Percentiles rank a stretch among this genome's conserved stretches.
Evolutionary conservation across 2,797 vertebrate species (phyloP).

Genomic region (Lemur catta): DNA sequence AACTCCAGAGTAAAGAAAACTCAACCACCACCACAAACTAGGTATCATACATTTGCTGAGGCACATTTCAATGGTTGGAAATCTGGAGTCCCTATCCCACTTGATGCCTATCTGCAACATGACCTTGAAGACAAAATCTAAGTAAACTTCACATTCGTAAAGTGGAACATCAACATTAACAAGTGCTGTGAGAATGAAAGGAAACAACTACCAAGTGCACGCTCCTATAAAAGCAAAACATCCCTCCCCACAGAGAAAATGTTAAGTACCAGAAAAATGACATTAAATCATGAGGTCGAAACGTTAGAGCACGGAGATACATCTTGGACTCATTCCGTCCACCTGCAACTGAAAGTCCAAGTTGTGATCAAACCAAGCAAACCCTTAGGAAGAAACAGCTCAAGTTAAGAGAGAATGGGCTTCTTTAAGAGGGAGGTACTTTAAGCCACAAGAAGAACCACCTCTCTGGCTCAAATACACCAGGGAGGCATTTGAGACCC

Average conservation of each 20-base stretch:
- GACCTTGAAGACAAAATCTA: constrained; percentile 61
- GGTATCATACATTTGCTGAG: not conserved
- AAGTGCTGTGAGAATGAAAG: not conserved
- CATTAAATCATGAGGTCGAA: not conserved
- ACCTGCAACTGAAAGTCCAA: not conserved
- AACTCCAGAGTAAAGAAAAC: not conserved
- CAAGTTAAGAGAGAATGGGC: not conserved
- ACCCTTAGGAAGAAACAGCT: too few relatives aligned
- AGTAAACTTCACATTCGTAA: not conserved
- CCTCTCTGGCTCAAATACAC: not conserved
- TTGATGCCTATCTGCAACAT: not conserved
- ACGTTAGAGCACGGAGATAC: not conserved
- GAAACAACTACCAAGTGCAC: not conserved
- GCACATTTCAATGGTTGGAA: not conserved
- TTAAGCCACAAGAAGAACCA: not conserved
- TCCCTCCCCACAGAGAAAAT: not conserved
- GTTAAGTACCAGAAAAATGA: not conserved
- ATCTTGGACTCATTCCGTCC: not conserved
- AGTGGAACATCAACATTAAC: not conserved
- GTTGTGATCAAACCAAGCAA: not conserved
- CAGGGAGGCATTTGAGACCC: not conserved
- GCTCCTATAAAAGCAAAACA: not conserved
- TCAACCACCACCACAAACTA: not conserved
- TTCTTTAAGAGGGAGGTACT: constrained; percentile 16
- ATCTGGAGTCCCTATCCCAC: not conserved